These are phyloP conservation scores for Eremophila alpestris DNA, from an alignment of 2,797 vertebrate genomes.

Conservation along the genomic window DNA sequence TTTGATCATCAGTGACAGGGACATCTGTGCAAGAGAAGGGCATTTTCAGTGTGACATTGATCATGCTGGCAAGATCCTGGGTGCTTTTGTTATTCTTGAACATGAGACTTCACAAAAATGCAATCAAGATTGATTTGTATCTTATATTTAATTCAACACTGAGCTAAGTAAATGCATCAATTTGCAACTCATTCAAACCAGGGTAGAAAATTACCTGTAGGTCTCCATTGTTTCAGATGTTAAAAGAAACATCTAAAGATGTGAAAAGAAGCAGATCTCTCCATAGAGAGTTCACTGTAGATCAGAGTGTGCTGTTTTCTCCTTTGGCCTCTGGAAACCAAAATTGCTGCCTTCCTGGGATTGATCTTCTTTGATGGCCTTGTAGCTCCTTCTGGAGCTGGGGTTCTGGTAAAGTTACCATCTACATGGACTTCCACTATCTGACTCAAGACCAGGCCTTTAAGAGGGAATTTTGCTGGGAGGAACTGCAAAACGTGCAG, in stretches of 20 bases:
- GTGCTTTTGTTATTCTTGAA: not conserved
- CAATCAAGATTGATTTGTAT: not conserved
- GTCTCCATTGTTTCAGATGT: not conserved
- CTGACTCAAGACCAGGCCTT: not conserved
- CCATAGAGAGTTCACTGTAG: not conserved
- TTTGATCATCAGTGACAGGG: slow-evolving; percentile 3
- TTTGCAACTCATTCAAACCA: not conserved
- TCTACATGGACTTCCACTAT: not conserved
- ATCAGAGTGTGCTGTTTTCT: not conserved
- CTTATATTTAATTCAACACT: not conserved
- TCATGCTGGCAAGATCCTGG: not conserved
- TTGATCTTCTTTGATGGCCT: not conserved
- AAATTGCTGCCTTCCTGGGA: not conserved
- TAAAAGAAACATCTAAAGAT: not conserved
- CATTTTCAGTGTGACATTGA: not conserved
- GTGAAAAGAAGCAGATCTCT: not conserved
- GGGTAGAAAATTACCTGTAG: not conserved
- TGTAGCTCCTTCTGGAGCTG: not conserved
- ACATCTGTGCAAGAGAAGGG: not conserved
- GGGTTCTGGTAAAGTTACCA: not conserved
- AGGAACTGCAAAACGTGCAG: not conserved
- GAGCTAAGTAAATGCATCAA: not conserved
- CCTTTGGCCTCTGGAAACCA: not conserved
- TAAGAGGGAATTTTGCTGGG: not conserved
- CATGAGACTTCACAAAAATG: not conserved